Evolutionary conservation across 2,113 vertebrate genomes (phyloP).

Genomic region (Electrona antarctica): DNA sequence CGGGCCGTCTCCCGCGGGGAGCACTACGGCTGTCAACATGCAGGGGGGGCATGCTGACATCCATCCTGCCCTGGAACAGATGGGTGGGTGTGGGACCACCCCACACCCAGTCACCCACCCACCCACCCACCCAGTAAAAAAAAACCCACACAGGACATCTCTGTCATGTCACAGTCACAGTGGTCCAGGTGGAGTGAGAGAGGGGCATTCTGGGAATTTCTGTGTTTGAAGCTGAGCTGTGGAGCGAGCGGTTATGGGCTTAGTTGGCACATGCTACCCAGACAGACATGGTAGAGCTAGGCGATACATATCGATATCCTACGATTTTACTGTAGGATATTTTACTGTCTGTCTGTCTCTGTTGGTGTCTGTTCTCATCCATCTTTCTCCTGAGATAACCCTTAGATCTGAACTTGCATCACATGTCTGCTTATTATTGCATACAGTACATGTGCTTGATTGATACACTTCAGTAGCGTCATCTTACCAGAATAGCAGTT

Average conservation of each 20-base stretch:
- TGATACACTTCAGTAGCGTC: neutral
- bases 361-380: too few species aligned
- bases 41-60: constrained; percentile 58
- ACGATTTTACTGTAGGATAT: too few species aligned
- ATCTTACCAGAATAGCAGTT: neutral
- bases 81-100: constrained; percentile 39
- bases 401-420: neutral
- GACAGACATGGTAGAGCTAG: too few species aligned
- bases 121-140: too few species aligned
- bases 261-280: too few species aligned
- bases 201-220: neutral
- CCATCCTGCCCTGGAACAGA: constrained; percentile 67
- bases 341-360: too few species aligned
- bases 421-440: too few species aligned
- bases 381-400: too few species aligned
- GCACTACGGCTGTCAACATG: constrained; percentile 64
- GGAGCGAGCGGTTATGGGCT: neutral
- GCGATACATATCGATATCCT: too few species aligned
- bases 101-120: too few species aligned
- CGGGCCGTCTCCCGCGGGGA: constrained; percentile 39
- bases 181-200: neutral
- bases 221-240: neutral
- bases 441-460: neutral
- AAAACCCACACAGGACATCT: neutral
- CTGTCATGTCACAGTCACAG: neutral